These are phyloP conservation scores for Lynx canadensis DNA, from an alignment of 2,113 vertebrate species.

Conservation along the genomic window DNA sequence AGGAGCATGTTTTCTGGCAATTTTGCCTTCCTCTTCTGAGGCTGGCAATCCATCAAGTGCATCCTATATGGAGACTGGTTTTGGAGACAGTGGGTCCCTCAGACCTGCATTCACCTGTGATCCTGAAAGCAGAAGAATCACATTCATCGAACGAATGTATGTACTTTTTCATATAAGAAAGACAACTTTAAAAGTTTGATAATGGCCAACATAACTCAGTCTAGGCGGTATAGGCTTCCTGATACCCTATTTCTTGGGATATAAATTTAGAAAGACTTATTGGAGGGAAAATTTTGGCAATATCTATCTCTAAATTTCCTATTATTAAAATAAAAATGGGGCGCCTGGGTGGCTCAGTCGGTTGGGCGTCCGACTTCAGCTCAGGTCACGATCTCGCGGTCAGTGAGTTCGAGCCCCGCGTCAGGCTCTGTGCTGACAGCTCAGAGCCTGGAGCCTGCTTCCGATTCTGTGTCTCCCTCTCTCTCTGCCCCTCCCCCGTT, in stretches of 20 bases:
- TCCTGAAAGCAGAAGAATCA: neutral
- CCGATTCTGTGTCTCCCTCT: too few relatives aligned
- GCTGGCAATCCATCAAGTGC: neutral
- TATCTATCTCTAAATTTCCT: neutral
- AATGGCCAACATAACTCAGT: neutral
- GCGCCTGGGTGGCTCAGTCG: too few relatives aligned
- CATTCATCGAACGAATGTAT: neutral
- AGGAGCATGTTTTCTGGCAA: neutral
- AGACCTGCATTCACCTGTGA: neutral
- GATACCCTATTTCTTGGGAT: neutral
- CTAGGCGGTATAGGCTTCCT: neutral
- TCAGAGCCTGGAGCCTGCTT: too few relatives aligned
- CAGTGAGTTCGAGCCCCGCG: accelerated
- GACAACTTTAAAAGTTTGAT: neutral
- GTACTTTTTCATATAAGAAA: neutral
- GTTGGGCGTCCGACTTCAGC: too few relatives aligned
- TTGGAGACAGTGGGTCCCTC: neutral
- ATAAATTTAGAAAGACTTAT: neutral
- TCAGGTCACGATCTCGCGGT: too few relatives aligned
- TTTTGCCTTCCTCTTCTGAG: neutral
- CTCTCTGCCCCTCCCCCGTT: too few relatives aligned
- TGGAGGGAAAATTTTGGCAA: neutral
- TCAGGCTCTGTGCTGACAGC: too few relatives aligned
- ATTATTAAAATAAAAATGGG: neutral
- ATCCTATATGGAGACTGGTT: neutral